phyloP scores from a whole-genome alignment of 2,797 vertebrate genomes.

The Aldrovandia affinis region DNA sequence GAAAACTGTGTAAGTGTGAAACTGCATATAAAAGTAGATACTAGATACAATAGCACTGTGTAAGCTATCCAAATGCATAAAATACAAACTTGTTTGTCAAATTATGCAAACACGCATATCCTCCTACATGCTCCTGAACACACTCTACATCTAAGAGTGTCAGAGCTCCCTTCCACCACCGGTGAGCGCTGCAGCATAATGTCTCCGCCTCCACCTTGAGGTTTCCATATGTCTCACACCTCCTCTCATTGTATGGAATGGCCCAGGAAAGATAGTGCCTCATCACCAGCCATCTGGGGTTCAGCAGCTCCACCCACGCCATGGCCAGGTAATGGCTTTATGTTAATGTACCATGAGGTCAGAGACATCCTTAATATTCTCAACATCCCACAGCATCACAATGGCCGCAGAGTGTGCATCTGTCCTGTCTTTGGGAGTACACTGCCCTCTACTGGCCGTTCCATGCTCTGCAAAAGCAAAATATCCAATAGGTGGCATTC shows the following conservation, averaged over 20 bases:
- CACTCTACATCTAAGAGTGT: constrained; percentile 19
- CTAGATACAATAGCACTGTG: not conserved
- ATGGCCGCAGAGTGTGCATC: not conserved
- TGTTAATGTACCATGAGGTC: not conserved
- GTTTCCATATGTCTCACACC: constrained; percentile 24
- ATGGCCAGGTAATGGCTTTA: constrained; percentile 6
- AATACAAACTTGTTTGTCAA: not conserved
- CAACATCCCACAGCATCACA: not conserved
- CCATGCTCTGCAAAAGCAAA: not conserved
- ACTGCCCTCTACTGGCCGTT: constrained; percentile 36
- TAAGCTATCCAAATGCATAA: constrained; percentile 8
- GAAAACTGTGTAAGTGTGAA: too few species aligned
- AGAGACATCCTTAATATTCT: not conserved
- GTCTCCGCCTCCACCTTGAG: not conserved
- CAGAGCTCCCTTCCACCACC: not conserved
- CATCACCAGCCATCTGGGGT: constrained; percentile 33
- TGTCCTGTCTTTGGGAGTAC: not conserved
- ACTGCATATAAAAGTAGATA: not conserved
- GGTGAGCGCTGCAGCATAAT: not conserved
- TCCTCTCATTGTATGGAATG: constrained; percentile 6
- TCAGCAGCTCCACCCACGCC: not conserved
- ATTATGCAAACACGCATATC: not conserved
- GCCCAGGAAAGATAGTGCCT: constrained; percentile 20
- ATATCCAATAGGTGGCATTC: not conserved
- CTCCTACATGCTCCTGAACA: not conserved